Evolutionary conservation across 2,888 invertebrate genomes (phyloP), one percentile per base, ranked within the genome.

Genomic region (Vandiemenella viatica): DNA sequence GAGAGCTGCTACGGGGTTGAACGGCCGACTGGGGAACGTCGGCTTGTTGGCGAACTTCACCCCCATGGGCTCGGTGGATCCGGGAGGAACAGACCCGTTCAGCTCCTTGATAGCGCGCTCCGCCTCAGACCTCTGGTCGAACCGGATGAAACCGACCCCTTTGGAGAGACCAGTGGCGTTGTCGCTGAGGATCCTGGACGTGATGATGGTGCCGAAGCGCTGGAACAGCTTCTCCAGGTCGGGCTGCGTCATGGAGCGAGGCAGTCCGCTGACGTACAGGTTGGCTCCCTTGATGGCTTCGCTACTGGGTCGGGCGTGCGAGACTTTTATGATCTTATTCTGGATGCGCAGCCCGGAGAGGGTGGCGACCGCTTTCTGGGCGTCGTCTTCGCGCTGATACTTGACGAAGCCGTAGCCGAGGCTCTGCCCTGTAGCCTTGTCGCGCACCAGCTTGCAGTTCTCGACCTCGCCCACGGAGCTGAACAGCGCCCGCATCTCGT

Each of bases 381-480:
- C 77, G 64, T 77, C 76, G 57, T 73, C 73, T 41, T 69, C 64
- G 53, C 69, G 63, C 56, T 71, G 70, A 65, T 75, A 77, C 63
- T 78, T 78, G 57, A 77, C 77, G 66, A 77, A 77, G 54, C 76
- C 77, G 63, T 77, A 77, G 51, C 77, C 76, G 55, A 77, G 66
- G 62, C 75, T 75, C 62, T 77, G 77, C 60, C 84, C 93, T 67
- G 95, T 93, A 55, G 90, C 85, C 74, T 98, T 98, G 73, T 99
- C 98, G 58, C 97, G 76, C 65, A 99, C 96, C 65, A 99, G 77
- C 72, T 99, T 99, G 72, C 98, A 99, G 61, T 92, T 93, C 69
- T 98, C 98, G 55, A 98, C 93, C 68, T 97, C 97, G 51, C 98
- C 98, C 65, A 98, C 93, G 67, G 91, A 92, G 49, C 93, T 90